A percentile compares a stretch with the other conserved stretches of the same genome.
phyloP scores from a whole-genome alignment of 2,113 vertebrate species.

The Cyprinus carpio region DNA sequence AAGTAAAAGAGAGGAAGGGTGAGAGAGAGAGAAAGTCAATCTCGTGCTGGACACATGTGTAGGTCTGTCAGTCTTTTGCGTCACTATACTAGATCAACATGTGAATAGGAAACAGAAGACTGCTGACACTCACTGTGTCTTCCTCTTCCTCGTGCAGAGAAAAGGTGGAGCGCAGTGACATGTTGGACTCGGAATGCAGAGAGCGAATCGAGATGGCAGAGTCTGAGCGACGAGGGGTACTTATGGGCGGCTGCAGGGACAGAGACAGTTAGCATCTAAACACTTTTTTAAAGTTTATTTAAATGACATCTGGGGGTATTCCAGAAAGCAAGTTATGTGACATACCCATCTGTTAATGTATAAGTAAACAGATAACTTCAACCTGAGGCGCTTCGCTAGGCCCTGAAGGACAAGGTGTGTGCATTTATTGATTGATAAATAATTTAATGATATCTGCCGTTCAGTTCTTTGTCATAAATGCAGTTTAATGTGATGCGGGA shows the following conservation, averaged over 20 bases:
- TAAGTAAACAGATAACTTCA: not conserved
- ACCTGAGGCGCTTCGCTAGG: no score
- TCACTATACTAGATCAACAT: not conserved
- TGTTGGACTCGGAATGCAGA: constrained; percentile 96
- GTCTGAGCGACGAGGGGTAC: constrained; percentile 90
- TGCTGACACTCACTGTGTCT: constrained; percentile 82
- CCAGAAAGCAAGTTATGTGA: not conserved
- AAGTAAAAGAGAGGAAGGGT: not conserved
- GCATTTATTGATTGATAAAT: no score
- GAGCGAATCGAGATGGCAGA: constrained; percentile 96
- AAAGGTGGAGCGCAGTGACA: constrained; percentile 96
- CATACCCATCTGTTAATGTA: not conserved
- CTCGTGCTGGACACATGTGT: constrained; percentile 6
- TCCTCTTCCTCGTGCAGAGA: constrained; percentile 97
- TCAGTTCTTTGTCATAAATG: no score
- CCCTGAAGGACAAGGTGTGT: no score
- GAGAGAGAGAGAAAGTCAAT: not conserved
- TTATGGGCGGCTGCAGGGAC: constrained; percentile 84
- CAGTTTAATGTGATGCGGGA: no score
- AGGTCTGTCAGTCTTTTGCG: constrained; percentile 3
- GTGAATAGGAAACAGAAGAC: not conserved
- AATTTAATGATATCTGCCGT: no score
- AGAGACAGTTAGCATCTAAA: not conserved
- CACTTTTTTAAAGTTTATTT: no score
- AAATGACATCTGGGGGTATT: not conserved